phyloP scores from a whole-genome alignment of 2,113 vertebrate genomes.

The Malurus cyaneus region DNA sequence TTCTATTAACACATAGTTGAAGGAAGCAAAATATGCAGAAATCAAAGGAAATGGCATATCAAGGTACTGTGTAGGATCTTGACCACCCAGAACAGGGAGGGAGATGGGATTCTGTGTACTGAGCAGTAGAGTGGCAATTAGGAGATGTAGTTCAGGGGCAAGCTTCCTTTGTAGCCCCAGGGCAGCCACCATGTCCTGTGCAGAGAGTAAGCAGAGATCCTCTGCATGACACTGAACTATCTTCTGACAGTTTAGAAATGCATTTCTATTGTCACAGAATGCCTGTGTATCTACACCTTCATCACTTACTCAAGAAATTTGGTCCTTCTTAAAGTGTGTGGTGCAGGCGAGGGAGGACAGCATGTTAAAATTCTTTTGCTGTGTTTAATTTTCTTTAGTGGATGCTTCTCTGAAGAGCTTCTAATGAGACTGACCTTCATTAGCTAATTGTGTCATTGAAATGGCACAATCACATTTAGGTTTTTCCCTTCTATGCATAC shows the following conservation, averaged over 20 bases:
- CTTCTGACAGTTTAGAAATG: neutral
- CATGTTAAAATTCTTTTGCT: constrained; percentile 16
- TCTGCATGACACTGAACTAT: neutral
- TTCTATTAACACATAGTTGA: neutral
- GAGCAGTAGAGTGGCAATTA: neutral
- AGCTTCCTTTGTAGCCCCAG: neutral
- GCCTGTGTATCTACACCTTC: neutral
- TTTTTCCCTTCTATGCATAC: constrained; percentile 8
- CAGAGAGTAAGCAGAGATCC: neutral
- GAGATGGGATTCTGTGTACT: neutral
- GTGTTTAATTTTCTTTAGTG: constrained; percentile 16
- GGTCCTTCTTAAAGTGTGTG: neutral
- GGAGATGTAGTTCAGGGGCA: neutral
- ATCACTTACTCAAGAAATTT: neutral
- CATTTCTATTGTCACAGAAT: neutral
- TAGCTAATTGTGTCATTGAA: constrained; percentile 59
- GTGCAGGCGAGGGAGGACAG: neutral
- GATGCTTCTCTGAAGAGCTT: constrained; percentile 48
- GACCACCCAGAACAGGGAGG: neutral
- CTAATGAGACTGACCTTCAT: constrained; percentile 68
- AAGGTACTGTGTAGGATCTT: neutral
- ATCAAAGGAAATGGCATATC: neutral
- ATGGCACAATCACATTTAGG: neutral
- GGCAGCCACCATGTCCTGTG: neutral
- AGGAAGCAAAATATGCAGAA: neutral